Conservation (phyloP, 2,888 invertebrate genomes). For the Uloborus plumipes region DNA sequence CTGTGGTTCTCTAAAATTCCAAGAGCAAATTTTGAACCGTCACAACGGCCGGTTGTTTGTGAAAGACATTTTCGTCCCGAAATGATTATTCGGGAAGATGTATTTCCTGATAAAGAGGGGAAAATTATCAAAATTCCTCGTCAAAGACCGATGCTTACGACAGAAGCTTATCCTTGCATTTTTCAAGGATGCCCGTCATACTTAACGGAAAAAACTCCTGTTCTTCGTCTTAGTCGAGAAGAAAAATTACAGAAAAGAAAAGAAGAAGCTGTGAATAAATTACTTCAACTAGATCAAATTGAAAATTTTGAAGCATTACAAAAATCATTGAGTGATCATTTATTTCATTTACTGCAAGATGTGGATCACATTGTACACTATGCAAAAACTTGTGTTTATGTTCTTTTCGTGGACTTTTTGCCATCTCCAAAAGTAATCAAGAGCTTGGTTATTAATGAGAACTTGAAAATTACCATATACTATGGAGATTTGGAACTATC, state of each 20-base stretch:
- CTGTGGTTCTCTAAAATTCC: slow-evolving; percentile 3
- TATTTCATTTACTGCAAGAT: not conserved
- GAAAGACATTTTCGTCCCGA: slow-evolving; percentile 4
- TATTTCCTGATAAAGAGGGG: slow-evolving; percentile 9
- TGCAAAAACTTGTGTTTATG: not conserved
- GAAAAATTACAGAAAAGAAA: not conserved
- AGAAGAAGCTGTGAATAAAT: not conserved
- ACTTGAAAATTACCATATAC: not conserved
- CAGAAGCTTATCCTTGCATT: slow-evolving; percentile 5
- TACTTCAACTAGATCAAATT: not conserved
- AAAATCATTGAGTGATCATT: not conserved
- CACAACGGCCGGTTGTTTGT: not conserved
- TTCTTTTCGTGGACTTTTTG: not conserved
- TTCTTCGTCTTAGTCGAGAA: not conserved
- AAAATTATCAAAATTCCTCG: not conserved
- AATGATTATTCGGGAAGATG: not conserved
- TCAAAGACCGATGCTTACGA: not conserved
- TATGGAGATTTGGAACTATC: not conserved
- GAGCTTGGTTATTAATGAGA: not conserved
- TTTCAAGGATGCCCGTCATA: slow-evolving; percentile 9
- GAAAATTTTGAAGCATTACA: not conserved
- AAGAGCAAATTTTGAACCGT: not conserved
- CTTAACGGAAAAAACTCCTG: not conserved
- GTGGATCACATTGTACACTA: not conserved
- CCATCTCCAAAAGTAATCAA: not conserved